Base-by-base conservation (phyloP, 2,113 vertebrate genomes). In the Lagenorhynchus albirostris region DNA sequence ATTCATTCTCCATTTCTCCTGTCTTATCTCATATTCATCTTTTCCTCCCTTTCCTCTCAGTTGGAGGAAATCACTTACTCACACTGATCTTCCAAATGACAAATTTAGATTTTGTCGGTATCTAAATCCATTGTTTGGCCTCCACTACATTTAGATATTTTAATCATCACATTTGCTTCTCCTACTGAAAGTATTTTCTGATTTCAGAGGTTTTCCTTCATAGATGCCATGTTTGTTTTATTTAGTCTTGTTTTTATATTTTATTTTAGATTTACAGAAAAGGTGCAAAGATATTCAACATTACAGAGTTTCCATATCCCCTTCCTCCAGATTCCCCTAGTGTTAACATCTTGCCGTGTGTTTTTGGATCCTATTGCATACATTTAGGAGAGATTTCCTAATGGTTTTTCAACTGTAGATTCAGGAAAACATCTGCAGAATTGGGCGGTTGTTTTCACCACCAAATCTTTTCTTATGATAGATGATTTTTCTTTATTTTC, bases 401-500 rank as follows among this genome's bases (percentile, higher is more conserved):
- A 86, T 44, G 29, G 60, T 53, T 55, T 82, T 65, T 81, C 58
- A 47, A 44, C 65, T 73, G 23, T 63, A 62, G 63, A 10, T 29
- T 8, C 33, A 89, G 41, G 67, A 62, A 68, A 62, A 73, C 26
- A 23, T 91, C 77, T 79, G n/a, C 9, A 18, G 31, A 67, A 55
- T 15, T 58, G 63, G 36, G n/a, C 20, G 77, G 55, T 63, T 88
- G 11, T 68, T 71, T 62, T 70, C 3, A 21, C 31, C 12, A 8
- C 36, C 26, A 44, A 70, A 13, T 91, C 3, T 85, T 85, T 88
- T 91, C 71, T 89, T 80, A 62, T 3, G 1, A 25, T 65, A 63
- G 65, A 41, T 60, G 25, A 50, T 44, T 96, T 93, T 96, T 87
- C 82, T 95, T 95, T 68, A 44, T 58, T 53, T 83, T 92, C 38